Conservation (phyloP, 2,797 vertebrate species). For the Florisuga fusca region DNA sequence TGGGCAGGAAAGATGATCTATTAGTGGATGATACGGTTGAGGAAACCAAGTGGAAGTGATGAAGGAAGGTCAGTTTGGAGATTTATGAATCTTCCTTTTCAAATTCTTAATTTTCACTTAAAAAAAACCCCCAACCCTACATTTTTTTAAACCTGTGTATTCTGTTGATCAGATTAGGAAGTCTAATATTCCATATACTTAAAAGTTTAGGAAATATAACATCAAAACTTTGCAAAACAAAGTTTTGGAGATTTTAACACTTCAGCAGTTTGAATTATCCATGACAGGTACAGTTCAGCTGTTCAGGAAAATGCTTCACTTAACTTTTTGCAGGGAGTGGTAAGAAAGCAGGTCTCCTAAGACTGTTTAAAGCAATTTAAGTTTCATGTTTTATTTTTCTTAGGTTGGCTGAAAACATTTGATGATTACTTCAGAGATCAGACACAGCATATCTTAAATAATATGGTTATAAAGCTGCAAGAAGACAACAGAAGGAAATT, state of each 20-base stretch:
- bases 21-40: neutral
- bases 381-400: constrained; percentile 35
- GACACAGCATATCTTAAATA: constrained; percentile 92
- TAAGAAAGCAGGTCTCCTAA: neutral
- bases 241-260: neutral
- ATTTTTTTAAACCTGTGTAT: neutral
- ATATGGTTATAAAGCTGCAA: constrained; percentile 89
- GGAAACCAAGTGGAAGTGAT: neutral
- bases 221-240: neutral
- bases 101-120: neutral
- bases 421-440: constrained; percentile 92
- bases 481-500: constrained; percentile 88
- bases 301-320: neutral
- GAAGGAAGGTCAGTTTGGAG: neutral
- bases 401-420: constrained; percentile 97
- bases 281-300: neutral
- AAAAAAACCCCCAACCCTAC: neutral
- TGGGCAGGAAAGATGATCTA: neutral
- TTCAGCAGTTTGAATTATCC: neutral
- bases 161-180: neutral
- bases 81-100: neutral
- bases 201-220: neutral
- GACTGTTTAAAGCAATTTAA: neutral
- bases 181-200: neutral
- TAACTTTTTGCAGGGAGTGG: neutral